These are phyloP conservation scores for Bujurquina vittata DNA, from an alignment of 2,113 vertebrate species.

Conservation along the genomic window DNA sequence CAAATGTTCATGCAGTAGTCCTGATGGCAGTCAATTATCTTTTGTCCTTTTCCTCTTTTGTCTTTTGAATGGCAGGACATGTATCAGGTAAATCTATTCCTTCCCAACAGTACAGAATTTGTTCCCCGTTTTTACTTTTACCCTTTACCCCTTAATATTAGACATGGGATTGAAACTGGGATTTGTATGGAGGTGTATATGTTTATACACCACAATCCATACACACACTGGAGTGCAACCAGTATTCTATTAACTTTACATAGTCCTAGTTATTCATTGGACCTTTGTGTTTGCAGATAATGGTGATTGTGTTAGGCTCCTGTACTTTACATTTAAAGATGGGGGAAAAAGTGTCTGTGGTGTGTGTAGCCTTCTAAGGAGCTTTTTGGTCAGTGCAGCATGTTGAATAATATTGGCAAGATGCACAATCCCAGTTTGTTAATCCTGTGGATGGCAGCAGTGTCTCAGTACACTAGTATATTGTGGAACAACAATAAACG, in stretches of 20 bases:
- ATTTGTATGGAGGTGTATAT: constrained; percentile 77
- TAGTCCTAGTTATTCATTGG: background rate
- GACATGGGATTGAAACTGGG: constrained; percentile 84
- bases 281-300: constrained; percentile 24
- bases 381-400: constrained; percentile 16
- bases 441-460: constrained; percentile 76
- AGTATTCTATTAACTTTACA: background rate
- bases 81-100: constrained; percentile 90
- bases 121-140: constrained; percentile 37
- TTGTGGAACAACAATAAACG: constrained; percentile 8
- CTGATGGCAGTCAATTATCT: constrained; percentile 88
- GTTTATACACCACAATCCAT: constrained; percentile 41
- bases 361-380: constrained; percentile 23
- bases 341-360: background rate
- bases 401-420: constrained; percentile 25
- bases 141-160: constrained; percentile 52
- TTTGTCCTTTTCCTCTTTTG: constrained; percentile 89
- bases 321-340: background rate
- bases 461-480: constrained; percentile 43
- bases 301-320: background rate
- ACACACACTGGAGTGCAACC: constrained; percentile 18
- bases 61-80: constrained; percentile 95
- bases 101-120: constrained; percentile 74
- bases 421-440: constrained; percentile 79
- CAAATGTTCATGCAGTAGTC: constrained; percentile 75